Percentiles rank a stretch among this genome's conserved stretches.
These are phyloP conservation scores for Heliconius ethilla DNA, from an alignment of 2,888 invertebrate genomes.

Conservation along the genomic window DNA sequence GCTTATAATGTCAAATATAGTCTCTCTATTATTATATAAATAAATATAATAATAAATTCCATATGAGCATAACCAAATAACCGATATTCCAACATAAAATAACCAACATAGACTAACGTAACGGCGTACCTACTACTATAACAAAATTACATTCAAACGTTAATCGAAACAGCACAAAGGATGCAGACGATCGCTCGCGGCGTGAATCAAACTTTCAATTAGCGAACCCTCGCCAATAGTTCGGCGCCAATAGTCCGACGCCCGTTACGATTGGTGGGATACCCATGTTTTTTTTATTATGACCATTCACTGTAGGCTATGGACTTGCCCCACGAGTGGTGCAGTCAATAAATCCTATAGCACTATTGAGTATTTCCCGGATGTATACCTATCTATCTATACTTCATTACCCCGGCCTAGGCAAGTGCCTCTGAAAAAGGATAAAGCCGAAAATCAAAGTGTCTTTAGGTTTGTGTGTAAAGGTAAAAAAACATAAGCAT, in stretches of 20 bases:
- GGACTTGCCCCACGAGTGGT: neutral
- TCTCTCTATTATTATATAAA: too few relatives aligned
- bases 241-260: slow-evolving; percentile 42
- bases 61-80: neutral
- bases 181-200: slow-evolving; percentile 35
- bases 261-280: slow-evolving; percentile 27
- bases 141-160: slow-evolving; percentile 24
- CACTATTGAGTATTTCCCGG: neutral
- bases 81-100: neutral
- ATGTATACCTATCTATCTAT: neutral
- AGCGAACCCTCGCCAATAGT: slow-evolving; percentile 42
- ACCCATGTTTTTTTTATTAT: slow-evolving; percentile 26
- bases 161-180: slow-evolving; percentile 32
- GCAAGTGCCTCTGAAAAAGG: neutral
- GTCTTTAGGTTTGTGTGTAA: too few relatives aligned
- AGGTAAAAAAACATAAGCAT: too few relatives aligned
- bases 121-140: slow-evolving; percentile 4
- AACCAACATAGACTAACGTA: neutral
- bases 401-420: neutral
- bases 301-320: slow-evolving; percentile 10
- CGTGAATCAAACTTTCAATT: slow-evolving; percentile 43
- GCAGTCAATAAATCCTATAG: neutral
- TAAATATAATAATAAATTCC: neutral
- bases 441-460: neutral
- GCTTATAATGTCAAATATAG: too few relatives aligned